Base-by-base conservation (phyloP, 2,888 invertebrate genomes). In the Seira musarum region DNA sequence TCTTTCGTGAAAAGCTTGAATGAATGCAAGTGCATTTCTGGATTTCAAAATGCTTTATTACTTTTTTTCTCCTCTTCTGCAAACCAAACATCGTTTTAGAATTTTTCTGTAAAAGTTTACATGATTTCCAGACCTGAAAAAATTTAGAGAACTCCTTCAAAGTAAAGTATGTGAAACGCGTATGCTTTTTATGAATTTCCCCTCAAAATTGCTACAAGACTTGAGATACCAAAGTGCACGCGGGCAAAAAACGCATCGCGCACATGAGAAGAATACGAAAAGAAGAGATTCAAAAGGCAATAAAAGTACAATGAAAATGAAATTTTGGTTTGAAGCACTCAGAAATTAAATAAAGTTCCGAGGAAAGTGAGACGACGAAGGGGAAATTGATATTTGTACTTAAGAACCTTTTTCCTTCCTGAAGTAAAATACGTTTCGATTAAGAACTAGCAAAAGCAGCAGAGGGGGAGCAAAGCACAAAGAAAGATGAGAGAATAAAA, bases 231-330 rank as follows among this genome's bases (percentile, higher is more conserved):
- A 70, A 21, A 0, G 19, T n/a, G n/a, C n/a, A n/a, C n/a, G n/a
- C n/a, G n/a, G n/a, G n/a, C n/a, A n/a, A n/a, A n/a, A n/a, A n/a
- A n/a, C n/a, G n/a, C n/a, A n/a, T n/a, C n/a, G n/a, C n/a, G n/a
- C n/a, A n/a, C n/a, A n/a, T n/a, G n/a, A n/a, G n/a, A n/a, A n/a
- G n/a, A n/a, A n/a, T n/a, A n/a, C n/a, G n/a, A n/a, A n/a, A 71
- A 49, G 60, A 57, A 17, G 15, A 49, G 25, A 78, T 53, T 78
- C 78, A 67, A 72, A 70, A 70, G 70, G 77, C 77, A 77, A 78
- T 78, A 78, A 78, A 78, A 78, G 67, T 67, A 78, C 78, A 78
- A 78, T 78, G 78, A 72, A 78, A 78, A 78, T 72, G 78, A 66
- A 78, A 78, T 78, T 72, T 78, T 78, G 78, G 78, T 71, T n/a